A percentile compares a stretch with the other conserved stretches of the same genome.
These are phyloP conservation scores for Portunus trituberculatus DNA, from an alignment of 1,140 invertebrate species.

Conservation along the genomic window DNA sequence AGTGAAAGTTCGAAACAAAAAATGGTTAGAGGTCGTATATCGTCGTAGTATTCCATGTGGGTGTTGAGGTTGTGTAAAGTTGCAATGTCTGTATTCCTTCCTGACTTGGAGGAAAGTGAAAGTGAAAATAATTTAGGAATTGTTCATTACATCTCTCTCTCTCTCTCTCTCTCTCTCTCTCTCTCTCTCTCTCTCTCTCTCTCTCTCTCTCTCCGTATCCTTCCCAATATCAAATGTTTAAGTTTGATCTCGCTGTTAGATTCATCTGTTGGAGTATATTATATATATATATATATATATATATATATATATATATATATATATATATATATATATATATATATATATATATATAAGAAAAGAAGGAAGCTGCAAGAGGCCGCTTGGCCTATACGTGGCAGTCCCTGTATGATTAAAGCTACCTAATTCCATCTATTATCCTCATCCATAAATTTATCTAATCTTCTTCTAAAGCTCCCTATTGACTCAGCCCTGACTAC, in stretches of 20 bases:
- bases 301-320: not conserved
- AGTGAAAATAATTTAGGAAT: not conserved
- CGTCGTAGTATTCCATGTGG: not conserved
- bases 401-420: too few species aligned
- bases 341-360: too few species aligned
- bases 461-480: too few species aligned
- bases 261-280: not conserved
- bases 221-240: not conserved
- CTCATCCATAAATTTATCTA: too few species aligned
- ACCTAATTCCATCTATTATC: too few species aligned
- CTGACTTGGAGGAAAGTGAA: not conserved
- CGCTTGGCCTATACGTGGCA: too few species aligned
- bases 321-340: not conserved
- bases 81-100: not conserved
- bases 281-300: conserved; percentile 29
- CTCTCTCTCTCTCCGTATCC: not conserved
- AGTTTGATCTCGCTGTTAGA: not conserved
- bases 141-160: not conserved
- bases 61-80: not conserved
- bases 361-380: too few species aligned
- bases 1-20: not conserved
- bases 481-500: too few species aligned
- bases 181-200: conserved; percentile 37
- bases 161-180: conserved; percentile 41
- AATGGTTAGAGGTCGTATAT: not conserved